A percentile compares a stretch with the other conserved stretches of the same genome.
phyloP scores from a whole-genome alignment of 92 coral and sea anemone species.

The Palythoa grandiflora region DNA sequence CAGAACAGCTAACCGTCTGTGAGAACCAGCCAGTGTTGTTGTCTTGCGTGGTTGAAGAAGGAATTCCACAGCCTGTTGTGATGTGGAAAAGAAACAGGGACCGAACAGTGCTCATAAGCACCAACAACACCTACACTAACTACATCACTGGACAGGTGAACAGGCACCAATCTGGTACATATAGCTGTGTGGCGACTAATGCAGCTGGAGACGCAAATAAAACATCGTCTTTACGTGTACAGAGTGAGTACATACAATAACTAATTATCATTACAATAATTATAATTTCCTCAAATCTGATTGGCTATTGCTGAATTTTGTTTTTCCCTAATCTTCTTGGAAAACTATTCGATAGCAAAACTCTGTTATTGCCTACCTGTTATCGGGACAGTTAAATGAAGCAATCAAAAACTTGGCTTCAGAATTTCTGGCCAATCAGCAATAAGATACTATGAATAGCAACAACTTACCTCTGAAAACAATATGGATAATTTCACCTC shows the following conservation, averaged over 20 bases:
- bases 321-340: no score
- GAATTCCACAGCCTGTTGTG: conserved; percentile 5
- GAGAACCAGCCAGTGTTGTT: neutral
- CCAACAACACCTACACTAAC: neutral
- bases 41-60: conserved; percentile 23
- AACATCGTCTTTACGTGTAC: neutral
- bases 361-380: no score
- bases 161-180: neutral
- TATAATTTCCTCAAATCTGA: no score
- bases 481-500: no score
- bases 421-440: no score
- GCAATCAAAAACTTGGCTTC: no score
- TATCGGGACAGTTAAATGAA: no score
- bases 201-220: neutral
- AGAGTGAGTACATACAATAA: neutral
- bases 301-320: no score
- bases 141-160: neutral
- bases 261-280: neutral
- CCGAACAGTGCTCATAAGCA: neutral
- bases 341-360: no score
- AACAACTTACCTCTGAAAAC: no score
- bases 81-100: conserved; percentile 4
- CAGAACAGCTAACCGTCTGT: neutral
- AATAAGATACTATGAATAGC: no score
- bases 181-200: neutral